Conservation (phyloP, 2,113 vertebrate species). For the Cinclus mexicanus region DNA sequence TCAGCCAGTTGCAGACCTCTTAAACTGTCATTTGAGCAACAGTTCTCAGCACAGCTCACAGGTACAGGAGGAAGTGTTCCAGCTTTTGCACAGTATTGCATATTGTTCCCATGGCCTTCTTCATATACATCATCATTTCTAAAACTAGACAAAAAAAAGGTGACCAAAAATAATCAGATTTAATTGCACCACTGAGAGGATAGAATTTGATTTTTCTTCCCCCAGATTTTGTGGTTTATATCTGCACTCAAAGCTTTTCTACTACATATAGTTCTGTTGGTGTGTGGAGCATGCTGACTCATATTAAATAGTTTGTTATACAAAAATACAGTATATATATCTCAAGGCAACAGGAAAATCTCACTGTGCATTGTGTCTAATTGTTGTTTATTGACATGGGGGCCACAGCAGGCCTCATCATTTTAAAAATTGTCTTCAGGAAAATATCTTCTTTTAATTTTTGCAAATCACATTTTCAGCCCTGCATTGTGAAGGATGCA, state of each 20-base stretch:
- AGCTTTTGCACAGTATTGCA: background rate
- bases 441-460: conserved; percentile 37
- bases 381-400: conserved; percentile 9
- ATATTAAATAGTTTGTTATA: background rate
- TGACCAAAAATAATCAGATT: background rate
- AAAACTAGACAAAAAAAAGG: background rate
- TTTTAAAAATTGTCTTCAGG: background rate
- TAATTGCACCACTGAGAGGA: background rate
- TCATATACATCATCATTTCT: background rate
- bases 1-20: background rate
- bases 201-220: background rate
- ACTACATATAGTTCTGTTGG: background rate
- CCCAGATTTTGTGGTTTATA: background rate
- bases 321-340: conserved; percentile 2
- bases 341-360: conserved; percentile 10
- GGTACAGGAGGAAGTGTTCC: background rate
- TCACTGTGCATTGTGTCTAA: background rate
- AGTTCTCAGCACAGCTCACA: background rate
- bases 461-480: conserved; percentile 34
- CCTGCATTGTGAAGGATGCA: conserved; percentile 36
- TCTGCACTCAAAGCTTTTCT: background rate
- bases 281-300: background rate
- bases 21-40: background rate
- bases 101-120: background rate
- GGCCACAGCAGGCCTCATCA: background rate